These are phyloP conservation scores for Muschampia staudingeri DNA, from an alignment of 2,888 invertebrate species.

Conservation along the genomic window DNA sequence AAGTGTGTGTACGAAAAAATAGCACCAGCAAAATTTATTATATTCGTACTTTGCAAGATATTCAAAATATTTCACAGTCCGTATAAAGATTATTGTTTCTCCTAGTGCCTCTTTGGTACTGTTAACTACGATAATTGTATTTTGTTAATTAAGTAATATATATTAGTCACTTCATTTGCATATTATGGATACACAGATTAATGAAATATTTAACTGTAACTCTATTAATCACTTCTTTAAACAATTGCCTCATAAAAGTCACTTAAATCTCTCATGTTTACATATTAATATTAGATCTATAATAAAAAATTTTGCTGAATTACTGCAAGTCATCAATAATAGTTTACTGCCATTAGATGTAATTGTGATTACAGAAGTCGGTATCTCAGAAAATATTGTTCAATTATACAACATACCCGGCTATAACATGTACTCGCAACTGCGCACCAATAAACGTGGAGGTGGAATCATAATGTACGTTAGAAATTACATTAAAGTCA, in stretches of 20 bases:
- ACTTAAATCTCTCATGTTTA: constrained; percentile 25
- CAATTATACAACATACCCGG: constrained; percentile 11
- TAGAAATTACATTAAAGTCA: constrained; percentile 6
- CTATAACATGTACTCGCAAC: constrained; percentile 36
- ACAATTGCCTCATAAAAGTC: background rate
- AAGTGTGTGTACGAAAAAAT: constrained; percentile 60
- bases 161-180: background rate
- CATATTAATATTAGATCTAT: constrained; percentile 38
- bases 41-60: constrained; percentile 47
- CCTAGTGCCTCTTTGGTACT: too few relatives aligned
- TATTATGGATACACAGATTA: constrained; percentile 22
- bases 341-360: constrained; percentile 27
- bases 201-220: constrained; percentile 34
- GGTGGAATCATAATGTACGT: constrained; percentile 12
- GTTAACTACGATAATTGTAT: too few relatives aligned
- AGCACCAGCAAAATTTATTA: constrained; percentile 58
- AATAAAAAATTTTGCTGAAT: constrained; percentile 14
- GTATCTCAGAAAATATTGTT: constrained; percentile 3
- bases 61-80: background rate
- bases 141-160: too few relatives aligned
- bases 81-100: background rate
- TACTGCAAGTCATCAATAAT: constrained; percentile 26
- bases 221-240: constrained; percentile 10
- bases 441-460: background rate
- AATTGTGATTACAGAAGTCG: constrained; percentile 35